Evolutionary conservation across 2,797 vertebrate genomes (phyloP).

Genomic region (Gastrophryne carolinensis): DNA sequence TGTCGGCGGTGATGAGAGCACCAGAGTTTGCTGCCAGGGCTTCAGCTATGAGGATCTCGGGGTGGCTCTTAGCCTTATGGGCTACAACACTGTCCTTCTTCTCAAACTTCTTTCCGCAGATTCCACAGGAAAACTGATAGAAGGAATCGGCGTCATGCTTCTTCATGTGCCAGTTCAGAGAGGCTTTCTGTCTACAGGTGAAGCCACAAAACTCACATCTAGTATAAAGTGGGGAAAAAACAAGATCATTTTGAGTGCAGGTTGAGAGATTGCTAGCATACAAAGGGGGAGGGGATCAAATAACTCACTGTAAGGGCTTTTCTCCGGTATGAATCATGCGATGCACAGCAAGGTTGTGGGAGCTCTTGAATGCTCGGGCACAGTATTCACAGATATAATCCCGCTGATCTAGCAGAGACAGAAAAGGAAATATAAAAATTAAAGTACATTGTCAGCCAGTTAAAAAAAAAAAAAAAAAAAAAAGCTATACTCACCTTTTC

Average conservation of each 20-base stretch:
- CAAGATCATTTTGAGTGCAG: neutral
- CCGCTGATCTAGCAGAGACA: conserved; percentile 79
- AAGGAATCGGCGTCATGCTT: conserved; percentile 71
- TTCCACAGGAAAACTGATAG: conserved; percentile 84
- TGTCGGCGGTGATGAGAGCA: conserved; percentile 80
- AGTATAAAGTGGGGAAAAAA: neutral
- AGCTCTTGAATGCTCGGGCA: conserved; percentile 96
- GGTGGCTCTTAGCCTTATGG: conserved; percentile 83
- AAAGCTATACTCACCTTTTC: too few species aligned
- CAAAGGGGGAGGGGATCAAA: neutral
- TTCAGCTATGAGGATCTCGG: conserved; percentile 94
- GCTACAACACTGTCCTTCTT: conserved; percentile 98
- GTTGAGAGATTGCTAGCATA: neutral
- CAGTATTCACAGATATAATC: conserved; percentile 99
- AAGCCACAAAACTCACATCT: conserved; percentile 90
- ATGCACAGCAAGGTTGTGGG: conserved; percentile 95
- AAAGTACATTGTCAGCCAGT: neutral
- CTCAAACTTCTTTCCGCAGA: conserved; percentile 97
- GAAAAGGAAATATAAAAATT: neutral
- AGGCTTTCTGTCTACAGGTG: conserved; percentile 80
- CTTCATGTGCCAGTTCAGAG: conserved; percentile 79
- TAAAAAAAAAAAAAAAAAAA: neutral
- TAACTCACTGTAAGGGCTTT: conserved; percentile 94
- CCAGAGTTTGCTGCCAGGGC: conserved; percentile 91
- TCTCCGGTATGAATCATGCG: conserved; percentile 98